These are phyloP conservation scores for Poecilia wingei DNA, from an alignment of 2,797 vertebrate genomes.

Conservation along the genomic window DNA sequence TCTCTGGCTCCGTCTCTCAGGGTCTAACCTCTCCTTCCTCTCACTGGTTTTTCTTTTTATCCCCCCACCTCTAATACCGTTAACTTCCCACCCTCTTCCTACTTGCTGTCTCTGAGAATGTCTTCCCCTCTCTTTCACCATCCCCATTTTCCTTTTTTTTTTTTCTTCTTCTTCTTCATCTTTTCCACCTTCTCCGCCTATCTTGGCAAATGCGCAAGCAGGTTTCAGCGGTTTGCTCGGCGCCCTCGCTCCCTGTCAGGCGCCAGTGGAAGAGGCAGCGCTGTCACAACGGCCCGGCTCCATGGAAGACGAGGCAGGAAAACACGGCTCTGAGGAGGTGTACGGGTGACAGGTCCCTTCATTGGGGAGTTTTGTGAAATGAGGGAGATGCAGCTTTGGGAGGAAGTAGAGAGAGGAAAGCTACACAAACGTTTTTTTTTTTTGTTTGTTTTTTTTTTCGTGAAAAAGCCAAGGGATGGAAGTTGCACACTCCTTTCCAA, in stretches of 20 bases:
- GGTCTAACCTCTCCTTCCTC: conserved; percentile 41
- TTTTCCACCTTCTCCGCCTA: conserved; percentile 3
- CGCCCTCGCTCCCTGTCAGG: conserved; percentile 48
- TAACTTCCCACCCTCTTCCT: conserved; percentile 13
- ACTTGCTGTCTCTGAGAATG: conserved; percentile 7
- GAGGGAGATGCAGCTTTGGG: conserved; percentile 42
- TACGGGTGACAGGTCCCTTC: conserved; percentile 67
- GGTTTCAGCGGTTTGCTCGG: conserved; percentile 25
- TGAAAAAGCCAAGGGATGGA: not conserved
- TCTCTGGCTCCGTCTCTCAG: conserved; percentile 30
- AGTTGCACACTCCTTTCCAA: not conserved
- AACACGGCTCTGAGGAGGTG: conserved; percentile 61
- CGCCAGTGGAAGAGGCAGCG: conserved; percentile 49
- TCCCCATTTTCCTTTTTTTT: conserved; percentile 1
- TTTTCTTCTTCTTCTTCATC: no score
- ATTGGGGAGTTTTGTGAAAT: conserved; percentile 64
- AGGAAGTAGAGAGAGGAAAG: conserved; percentile 11
- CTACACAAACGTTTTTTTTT: conserved; percentile 21
- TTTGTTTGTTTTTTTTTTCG: not conserved
- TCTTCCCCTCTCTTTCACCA: conserved; percentile 21
- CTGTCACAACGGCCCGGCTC: conserved; percentile 62
- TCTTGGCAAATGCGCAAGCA: conserved; percentile 28
- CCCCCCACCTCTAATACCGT: conserved; percentile 27
- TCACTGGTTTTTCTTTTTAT: conserved; percentile 9
- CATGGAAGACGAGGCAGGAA: conserved; percentile 45